phyloP scores from a whole-genome alignment of 2,113 vertebrate species.

The Urocolius indicus region DNA sequence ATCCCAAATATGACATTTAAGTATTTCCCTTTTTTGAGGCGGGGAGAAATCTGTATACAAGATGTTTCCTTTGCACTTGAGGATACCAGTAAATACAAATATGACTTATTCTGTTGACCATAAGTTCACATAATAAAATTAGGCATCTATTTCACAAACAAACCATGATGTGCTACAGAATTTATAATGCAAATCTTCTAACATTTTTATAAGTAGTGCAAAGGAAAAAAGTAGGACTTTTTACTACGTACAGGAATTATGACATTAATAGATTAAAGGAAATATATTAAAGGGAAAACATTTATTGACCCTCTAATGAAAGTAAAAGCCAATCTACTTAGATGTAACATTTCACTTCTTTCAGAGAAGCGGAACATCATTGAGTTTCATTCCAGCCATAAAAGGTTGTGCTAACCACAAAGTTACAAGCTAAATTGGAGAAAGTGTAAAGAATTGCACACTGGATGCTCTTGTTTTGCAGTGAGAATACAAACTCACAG shows the following conservation, averaged over 20 bases:
- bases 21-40: neutral
- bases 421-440: neutral
- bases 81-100: neutral
- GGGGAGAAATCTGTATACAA: neutral
- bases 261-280: neutral
- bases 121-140: neutral
- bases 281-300: neutral
- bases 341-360: neutral
- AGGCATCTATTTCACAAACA: neutral
- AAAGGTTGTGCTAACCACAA: neutral
- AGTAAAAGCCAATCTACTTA: neutral
- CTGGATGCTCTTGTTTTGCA: neutral
- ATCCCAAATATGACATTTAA: neutral
- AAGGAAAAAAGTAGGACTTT: neutral
- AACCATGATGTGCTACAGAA: neutral
- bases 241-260: neutral
- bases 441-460: neutral
- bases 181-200: neutral
- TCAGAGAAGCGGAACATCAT: neutral
- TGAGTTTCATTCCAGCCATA: neutral
- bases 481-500: neutral
- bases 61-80: neutral
- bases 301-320: neutral
- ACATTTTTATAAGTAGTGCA: neutral
- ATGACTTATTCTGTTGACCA: neutral